Evolutionary conservation across 2,888 invertebrate genomes (phyloP).

Genomic region (Pelosia muscerda): DNA sequence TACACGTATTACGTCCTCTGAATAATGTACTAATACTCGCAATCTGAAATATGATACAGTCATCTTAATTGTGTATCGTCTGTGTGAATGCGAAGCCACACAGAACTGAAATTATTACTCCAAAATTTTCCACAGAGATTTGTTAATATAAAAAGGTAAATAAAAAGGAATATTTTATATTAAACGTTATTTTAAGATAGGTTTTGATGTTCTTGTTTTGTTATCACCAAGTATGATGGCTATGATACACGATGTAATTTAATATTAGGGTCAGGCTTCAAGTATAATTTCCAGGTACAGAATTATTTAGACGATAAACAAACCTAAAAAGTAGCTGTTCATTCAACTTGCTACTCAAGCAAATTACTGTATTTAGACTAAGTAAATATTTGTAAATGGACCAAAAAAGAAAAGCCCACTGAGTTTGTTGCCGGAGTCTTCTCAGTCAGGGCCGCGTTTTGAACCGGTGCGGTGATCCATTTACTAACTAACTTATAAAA

Average conservation of each 20-base stretch:
- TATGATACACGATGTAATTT: too few relatives aligned
- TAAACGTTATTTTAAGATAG: background rate
- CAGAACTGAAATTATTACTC: constrained; percentile 4
- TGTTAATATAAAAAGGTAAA: background rate
- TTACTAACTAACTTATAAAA: too few relatives aligned
- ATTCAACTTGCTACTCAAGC: too few relatives aligned
- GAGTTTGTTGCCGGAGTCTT: too few relatives aligned
- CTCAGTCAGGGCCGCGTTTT: too few relatives aligned
- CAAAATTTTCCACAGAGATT: constrained; percentile 9
- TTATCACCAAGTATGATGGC: background rate
- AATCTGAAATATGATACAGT: constrained; percentile 40
- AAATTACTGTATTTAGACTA: too few relatives aligned
- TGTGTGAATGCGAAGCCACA: constrained; percentile 23
- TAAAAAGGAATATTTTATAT: background rate
- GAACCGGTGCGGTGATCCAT: too few relatives aligned
- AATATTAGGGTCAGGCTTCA: background rate
- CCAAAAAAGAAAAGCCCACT: too few relatives aligned
- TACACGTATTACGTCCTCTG: constrained; percentile 17
- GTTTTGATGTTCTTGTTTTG: background rate
- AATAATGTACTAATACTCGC: constrained; percentile 41
- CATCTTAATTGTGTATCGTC: constrained; percentile 32
- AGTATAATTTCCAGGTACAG: background rate
- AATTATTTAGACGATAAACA: too few relatives aligned
- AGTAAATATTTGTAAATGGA: too few relatives aligned
- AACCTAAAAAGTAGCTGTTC: too few relatives aligned